Evolutionary conservation across 2,113 vertebrate species (phyloP).

Genomic region (Dissostichus mawsoni): DNA sequence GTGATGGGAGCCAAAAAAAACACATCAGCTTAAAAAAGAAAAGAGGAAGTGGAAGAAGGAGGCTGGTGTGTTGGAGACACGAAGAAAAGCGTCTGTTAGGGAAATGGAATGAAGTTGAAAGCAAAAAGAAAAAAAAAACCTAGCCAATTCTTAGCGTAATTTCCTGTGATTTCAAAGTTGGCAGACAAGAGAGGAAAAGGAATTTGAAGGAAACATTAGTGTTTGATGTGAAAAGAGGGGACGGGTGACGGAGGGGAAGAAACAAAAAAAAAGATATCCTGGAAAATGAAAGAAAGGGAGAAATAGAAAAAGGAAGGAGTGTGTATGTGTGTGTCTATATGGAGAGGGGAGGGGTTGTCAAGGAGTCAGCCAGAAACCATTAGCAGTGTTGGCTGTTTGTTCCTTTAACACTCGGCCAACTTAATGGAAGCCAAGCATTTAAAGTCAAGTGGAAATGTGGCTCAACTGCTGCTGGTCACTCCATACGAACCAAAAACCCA

Average conservation of each 20-base stretch:
- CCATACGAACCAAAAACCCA: constrained; percentile 52
- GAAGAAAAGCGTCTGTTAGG: constrained; percentile 57
- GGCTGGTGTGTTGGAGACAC: constrained; percentile 62
- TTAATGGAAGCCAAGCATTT: constrained; percentile 80
- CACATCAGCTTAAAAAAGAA: constrained; percentile 39
- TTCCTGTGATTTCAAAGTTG: constrained; percentile 87
- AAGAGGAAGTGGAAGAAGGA: constrained; percentile 48
- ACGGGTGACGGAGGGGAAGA: constrained; percentile 67
- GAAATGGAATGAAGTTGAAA: constrained; percentile 81
- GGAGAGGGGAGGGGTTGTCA: constrained; percentile 73
- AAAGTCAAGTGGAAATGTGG: constrained; percentile 76
- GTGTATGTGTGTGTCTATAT: not conserved
- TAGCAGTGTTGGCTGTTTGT: constrained; percentile 77
- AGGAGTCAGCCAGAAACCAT: constrained; percentile 80
- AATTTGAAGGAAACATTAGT: constrained; percentile 85
- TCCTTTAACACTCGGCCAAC: constrained; percentile 74
- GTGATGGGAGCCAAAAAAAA: constrained; percentile 58
- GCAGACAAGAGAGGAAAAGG: constrained; percentile 82
- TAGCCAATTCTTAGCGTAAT: constrained; percentile 84
- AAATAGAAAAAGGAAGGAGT: constrained; percentile 23
- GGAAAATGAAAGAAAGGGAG: constrained; percentile 77
- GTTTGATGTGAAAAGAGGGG: constrained; percentile 82
- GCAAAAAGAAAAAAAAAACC: constrained; percentile 41
- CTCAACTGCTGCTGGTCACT: constrained; percentile 56
- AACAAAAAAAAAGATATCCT: constrained; percentile 71